A percentile compares a stretch with the other conserved stretches of the same genome.
Evolutionary conservation across 53 echinoderm and acorn worm species (phyloP).

Genomic region (Echinarachnius parma): DNA sequence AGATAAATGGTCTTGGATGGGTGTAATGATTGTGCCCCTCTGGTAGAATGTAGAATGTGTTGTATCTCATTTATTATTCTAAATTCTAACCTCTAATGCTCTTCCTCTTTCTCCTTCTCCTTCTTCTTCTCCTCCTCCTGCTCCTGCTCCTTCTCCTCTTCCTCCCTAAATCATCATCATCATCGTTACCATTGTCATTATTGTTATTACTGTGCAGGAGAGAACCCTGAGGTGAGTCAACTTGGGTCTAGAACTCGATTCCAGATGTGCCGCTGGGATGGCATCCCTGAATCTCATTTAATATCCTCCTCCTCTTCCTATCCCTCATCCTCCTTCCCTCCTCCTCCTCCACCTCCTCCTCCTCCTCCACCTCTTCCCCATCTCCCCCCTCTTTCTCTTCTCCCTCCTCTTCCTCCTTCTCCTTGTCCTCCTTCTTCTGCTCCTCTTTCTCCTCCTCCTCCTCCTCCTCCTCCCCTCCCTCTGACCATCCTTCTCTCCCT

Average conservation of each 20-base stretch:
- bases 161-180: no score
- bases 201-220: no score
- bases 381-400: not conserved
- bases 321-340: not conserved
- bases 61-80: no score
- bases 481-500: no score
- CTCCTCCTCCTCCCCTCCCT: not conserved
- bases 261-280: not conserved
- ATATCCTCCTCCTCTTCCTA: slow-evolving; percentile 2
- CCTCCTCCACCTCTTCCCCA: not conserved
- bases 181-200: no score
- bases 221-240: slow-evolving; percentile 78
- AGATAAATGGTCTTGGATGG: no score
- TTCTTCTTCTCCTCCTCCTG: not conserved
- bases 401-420: not conserved
- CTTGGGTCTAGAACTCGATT: not conserved
- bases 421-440: not conserved
- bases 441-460: not conserved
- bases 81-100: no score
- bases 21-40: no score
- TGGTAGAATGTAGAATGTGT: no score
- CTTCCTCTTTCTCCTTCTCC: not conserved
- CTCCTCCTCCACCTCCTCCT: not conserved
- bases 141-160: not conserved
- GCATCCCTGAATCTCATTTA: not conserved